Percentiles rank a stretch among this genome's conserved stretches.
These are phyloP conservation scores for Heliconius charithonia DNA, from an alignment of 2,888 invertebrate genomes.

Conservation along the genomic window DNA sequence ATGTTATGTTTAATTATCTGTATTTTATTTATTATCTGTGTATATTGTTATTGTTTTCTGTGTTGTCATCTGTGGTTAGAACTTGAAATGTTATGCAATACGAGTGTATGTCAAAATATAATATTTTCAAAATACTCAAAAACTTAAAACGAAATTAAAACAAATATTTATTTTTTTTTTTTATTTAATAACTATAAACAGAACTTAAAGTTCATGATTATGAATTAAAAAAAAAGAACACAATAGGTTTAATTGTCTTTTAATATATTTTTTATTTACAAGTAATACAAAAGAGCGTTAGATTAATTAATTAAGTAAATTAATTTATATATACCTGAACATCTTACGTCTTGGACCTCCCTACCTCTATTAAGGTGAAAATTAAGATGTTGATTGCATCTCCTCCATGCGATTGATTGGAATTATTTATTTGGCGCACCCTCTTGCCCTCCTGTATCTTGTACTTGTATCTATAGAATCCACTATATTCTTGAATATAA, in stretches of 20 bases:
- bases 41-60: background rate
- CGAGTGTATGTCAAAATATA: background rate
- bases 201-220: too few species aligned
- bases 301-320: too few species aligned
- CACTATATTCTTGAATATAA: background rate
- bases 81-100: too few species aligned
- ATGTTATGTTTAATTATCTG: background rate
- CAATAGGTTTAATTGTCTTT: too few species aligned
- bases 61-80: background rate
- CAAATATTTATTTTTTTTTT: too few species aligned
- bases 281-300: too few species aligned
- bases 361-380: constrained; percentile 56
- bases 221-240: too few species aligned
- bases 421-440: constrained; percentile 57
- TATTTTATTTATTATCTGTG: constrained; percentile 4
- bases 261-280: too few species aligned
- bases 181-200: too few species aligned
- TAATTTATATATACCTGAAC: constrained; percentile 2
- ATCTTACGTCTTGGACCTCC: constrained; percentile 39
- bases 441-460: background rate
- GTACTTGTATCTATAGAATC: background rate
- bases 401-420: constrained; percentile 56
- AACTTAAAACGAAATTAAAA: too few species aligned
- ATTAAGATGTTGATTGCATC: constrained; percentile 58
- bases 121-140: too few species aligned